phyloP scores from a whole-genome alignment of 2,888 invertebrate species.

The Molanna angustata region DNA sequence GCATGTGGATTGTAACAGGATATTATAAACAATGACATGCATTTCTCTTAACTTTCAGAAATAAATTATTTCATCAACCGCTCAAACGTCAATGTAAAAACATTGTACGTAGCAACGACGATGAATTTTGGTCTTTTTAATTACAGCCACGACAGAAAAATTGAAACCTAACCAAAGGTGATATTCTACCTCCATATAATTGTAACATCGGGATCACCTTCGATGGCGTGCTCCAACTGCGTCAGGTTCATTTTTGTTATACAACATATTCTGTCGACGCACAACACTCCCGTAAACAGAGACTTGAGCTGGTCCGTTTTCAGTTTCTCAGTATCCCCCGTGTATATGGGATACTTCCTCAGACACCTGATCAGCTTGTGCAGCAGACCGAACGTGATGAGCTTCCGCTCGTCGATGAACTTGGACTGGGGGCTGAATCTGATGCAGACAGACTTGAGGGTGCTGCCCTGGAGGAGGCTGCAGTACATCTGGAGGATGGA shows the following conservation, averaged over 20 bases:
- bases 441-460: slow-evolving; percentile 47
- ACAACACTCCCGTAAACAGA: slow-evolving; percentile 76
- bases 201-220: slow-evolving; percentile 77
- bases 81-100: too few relatives aligned
- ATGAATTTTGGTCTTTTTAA: too few relatives aligned
- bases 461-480: slow-evolving; percentile 41
- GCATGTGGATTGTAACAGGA: too few relatives aligned
- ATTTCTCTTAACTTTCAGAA: too few relatives aligned
- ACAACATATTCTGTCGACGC: slow-evolving; percentile 90
- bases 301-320: slow-evolving; percentile 53
- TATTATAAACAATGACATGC: too few relatives aligned
- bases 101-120: too few relatives aligned
- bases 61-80: too few relatives aligned
- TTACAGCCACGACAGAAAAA: too few relatives aligned
- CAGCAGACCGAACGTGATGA: slow-evolving; percentile 58
- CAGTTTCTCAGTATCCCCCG: slow-evolving; percentile 44
- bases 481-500: slow-evolving; percentile 28
- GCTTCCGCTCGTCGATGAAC: slow-evolving; percentile 48
- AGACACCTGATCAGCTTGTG: slow-evolving; percentile 59
- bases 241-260: slow-evolving; percentile 71
- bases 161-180: too few relatives aligned
- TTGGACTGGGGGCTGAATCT: slow-evolving; percentile 38
- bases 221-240: slow-evolving; percentile 77
- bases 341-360: slow-evolving; percentile 43
- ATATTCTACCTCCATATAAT: slow-evolving; percentile 72